phyloP scores from a whole-genome alignment of 92 coral and sea anemone species.

The Bergia sp. region DNA sequence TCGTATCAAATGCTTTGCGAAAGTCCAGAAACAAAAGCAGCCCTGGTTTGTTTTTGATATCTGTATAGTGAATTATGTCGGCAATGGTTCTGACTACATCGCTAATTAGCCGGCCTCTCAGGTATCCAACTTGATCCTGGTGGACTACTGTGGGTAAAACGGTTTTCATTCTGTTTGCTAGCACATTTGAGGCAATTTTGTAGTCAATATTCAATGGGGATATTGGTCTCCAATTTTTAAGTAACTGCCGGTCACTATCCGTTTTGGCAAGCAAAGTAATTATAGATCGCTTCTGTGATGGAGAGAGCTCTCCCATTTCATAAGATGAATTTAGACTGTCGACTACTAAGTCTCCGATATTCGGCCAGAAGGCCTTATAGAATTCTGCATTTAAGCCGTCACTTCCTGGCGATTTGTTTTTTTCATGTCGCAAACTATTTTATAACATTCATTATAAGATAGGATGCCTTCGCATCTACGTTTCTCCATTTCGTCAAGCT shows the following conservation, averaged over 20 bases:
- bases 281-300: background rate
- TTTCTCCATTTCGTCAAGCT: background rate
- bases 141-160: constrained; percentile 2
- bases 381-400: constrained; percentile 7
- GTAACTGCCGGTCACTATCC: constrained; percentile 9
- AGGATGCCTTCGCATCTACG: background rate
- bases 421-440: background rate
- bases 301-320: background rate
- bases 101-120: background rate
- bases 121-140: background rate
- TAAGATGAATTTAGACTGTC: background rate
- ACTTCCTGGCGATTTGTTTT: background rate
- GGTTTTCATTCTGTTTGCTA: background rate
- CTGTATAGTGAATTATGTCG: background rate
- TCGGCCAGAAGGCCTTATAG: background rate
- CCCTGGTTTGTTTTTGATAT: background rate
- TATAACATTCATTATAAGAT: constrained; percentile 1
- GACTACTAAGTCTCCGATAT: background rate
- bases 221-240: constrained; percentile 7
- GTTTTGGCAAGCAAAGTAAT: constrained; percentile 2
- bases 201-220: constrained; percentile 13
- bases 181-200: constrained; percentile 6
- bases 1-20: constrained; percentile 16
- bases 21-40: background rate
- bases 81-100: background rate